Conservation (phyloP, 1,140 invertebrate species). For the Parapsyche elsis region DNA sequence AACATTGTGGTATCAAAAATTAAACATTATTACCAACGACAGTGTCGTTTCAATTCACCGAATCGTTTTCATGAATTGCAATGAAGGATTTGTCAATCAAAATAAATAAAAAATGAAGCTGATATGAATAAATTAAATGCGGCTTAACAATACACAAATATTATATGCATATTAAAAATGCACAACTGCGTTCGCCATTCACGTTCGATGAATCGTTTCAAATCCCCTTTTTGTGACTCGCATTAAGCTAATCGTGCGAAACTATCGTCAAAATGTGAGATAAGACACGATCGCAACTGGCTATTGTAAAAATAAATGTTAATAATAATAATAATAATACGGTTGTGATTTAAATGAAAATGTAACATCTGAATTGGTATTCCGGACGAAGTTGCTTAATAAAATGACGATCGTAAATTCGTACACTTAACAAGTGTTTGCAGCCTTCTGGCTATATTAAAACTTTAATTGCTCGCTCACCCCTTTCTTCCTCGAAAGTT, state of each 20-base stretch:
- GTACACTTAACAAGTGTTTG: slow-evolving; percentile 32
- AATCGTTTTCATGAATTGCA: slow-evolving; percentile 21
- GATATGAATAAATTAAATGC: neutral
- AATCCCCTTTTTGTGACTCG: too few relatives aligned
- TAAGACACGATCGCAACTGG: neutral
- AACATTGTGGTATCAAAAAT: neutral
- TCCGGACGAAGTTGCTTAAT: neutral
- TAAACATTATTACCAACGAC: neutral
- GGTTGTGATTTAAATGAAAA: too few relatives aligned
- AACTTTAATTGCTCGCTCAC: slow-evolving; percentile 40
- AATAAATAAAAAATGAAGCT: neutral
- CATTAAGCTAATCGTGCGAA: neutral
- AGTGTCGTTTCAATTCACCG: slow-evolving; percentile 3
- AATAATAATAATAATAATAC: too few relatives aligned
- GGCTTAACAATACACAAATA: neutral
- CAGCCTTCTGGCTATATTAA: slow-evolving; percentile 35
- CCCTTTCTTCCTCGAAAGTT: slow-evolving; percentile 5
- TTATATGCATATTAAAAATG: slow-evolving; percentile 15
- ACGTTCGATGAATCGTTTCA: neutral
- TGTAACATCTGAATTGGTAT: too few relatives aligned
- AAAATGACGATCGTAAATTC: slow-evolving; percentile 35
- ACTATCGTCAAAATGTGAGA: slow-evolving; percentile 1
- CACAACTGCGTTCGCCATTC: neutral
- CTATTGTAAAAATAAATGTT: too few relatives aligned
- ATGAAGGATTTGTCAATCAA: slow-evolving; percentile 32